Percentiles rank a stretch among this genome's conserved stretches.
Evolutionary conservation across 2,113 vertebrate genomes (phyloP).

Genomic region (Ranitomeya variabilis): DNA sequence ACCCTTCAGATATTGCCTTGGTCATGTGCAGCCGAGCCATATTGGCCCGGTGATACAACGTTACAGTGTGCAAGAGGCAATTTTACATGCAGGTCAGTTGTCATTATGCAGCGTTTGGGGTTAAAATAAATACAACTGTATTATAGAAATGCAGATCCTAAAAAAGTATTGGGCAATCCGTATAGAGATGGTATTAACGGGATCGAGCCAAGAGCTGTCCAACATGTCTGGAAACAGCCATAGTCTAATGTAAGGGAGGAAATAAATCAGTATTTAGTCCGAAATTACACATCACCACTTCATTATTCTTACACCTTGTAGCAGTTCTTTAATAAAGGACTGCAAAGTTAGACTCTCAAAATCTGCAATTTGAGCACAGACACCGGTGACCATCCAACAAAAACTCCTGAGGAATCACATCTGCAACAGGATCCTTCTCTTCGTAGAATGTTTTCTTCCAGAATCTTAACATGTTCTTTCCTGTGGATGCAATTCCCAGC

Average conservation of each 20-base stretch:
- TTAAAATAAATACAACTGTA: not conserved
- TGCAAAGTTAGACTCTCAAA: not conserved
- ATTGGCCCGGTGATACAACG: not conserved
- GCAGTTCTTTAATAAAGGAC: not conserved
- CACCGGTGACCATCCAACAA: not conserved
- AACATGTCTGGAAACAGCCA: not conserved
- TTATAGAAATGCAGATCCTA: not conserved
- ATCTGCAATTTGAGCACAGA: not conserved
- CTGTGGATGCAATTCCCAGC: constrained; percentile 59
- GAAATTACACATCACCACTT: not conserved
- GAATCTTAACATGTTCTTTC: constrained; percentile 57
- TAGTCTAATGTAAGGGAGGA: not conserved
- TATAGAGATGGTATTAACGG: not conserved
- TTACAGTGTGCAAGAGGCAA: not conserved
- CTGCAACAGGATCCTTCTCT: constrained; percentile 52
- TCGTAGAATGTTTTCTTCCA: constrained; percentile 53
- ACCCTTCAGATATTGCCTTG: not conserved
- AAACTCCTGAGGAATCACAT: constrained; percentile 44
- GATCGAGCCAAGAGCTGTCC: not conserved
- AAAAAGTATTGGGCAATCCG: not conserved
- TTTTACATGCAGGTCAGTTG: not conserved
- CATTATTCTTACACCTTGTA: not conserved
- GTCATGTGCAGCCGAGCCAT: not conserved
- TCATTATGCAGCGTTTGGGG: not conserved
- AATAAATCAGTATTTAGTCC: not conserved